phyloP scores from a whole-genome alignment of 2,888 invertebrate genomes.

The Phlogophora meticulosa region DNA sequence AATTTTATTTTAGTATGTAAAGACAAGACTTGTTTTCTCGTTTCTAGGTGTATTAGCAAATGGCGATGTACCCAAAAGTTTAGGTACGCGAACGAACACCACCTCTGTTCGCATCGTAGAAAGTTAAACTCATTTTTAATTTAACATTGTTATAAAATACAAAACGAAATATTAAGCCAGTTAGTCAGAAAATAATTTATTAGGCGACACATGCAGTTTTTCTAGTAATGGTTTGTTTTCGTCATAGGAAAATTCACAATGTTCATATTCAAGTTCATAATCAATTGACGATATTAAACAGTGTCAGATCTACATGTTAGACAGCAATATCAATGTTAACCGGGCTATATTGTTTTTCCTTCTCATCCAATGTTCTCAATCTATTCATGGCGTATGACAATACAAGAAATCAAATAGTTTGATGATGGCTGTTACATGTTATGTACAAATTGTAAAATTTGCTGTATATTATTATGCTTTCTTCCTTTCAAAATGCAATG shows the following conservation, averaged over 20 bases:
- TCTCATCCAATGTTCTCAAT: conserved; percentile 66
- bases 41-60: conserved; percentile 65
- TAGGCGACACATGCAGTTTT: conserved; percentile 67
- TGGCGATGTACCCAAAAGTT: conserved; percentile 54
- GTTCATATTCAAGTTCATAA: conserved; percentile 67
- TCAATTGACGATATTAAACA: conserved; percentile 69
- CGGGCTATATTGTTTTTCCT: conserved; percentile 82
- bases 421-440: conserved; percentile 38
- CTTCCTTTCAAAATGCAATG: conserved; percentile 28
- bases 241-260: conserved; percentile 72
- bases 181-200: conserved; percentile 64
- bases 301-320: conserved; percentile 71
- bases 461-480: conserved; percentile 36
- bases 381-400: conserved; percentile 12
- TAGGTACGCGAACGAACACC: conserved; percentile 63
- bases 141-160: conserved; percentile 55
- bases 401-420: conserved; percentile 19
- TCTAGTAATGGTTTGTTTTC: conserved; percentile 75
- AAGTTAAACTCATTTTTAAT: conserved; percentile 60
- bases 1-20: conserved; percentile 48
- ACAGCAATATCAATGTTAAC: conserved; percentile 63
- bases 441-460: conserved; percentile 46
- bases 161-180: conserved; percentile 55
- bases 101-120: conserved; percentile 65
- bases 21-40: conserved; percentile 67